Evolutionary conservation across 2,797 vertebrate genomes (phyloP).

Genomic region (Hydrocynus forskahlii): DNA sequence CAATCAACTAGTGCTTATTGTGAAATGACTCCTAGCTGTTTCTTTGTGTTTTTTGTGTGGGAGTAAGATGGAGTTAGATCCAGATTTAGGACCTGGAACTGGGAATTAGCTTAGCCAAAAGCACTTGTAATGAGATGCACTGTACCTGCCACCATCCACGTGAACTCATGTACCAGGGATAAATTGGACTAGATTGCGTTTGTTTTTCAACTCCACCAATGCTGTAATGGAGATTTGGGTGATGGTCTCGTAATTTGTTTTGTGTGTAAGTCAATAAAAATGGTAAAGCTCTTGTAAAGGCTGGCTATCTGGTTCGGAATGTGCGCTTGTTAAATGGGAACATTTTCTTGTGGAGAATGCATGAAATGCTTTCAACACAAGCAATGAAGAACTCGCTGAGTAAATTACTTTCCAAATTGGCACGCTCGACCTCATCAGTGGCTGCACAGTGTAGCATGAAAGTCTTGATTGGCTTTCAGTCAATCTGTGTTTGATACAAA

Average conservation of each 20-base stretch:
- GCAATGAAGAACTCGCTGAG: conserved; percentile 3
- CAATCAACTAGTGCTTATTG: conserved; percentile 59
- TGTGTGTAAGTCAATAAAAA: conserved; percentile 36
- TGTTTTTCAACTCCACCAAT: conserved; percentile 12
- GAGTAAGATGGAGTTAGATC: conserved; percentile 67
- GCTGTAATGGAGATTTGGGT: conserved; percentile 16
- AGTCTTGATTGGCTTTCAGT: conserved; percentile 39
- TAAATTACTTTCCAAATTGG: conserved; percentile 45
- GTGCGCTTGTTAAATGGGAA: conserved; percentile 17
- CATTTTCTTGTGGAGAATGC: background rate
- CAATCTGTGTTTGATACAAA: conserved; percentile 9
- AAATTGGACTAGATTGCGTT: conserved; percentile 32
- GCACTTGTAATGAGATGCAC: conserved; percentile 65
- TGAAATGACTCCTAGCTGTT: conserved; percentile 62
- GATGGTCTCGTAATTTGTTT: conserved; percentile 37
- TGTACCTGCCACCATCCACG: conserved; percentile 65
- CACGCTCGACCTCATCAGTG: conserved; percentile 16
- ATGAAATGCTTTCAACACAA: background rate
- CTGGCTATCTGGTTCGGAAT: conserved; percentile 34
- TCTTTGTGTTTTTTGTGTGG: conserved; percentile 66
- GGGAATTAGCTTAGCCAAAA: conserved; percentile 69
- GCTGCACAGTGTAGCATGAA: background rate
- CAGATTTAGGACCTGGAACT: conserved; percentile 49
- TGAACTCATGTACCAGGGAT: conserved; percentile 4
- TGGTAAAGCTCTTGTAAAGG: background rate